A percentile compares a stretch with the other conserved stretches of the same genome.
These are phyloP conservation scores for Drosophila incognita DNA, from an alignment of 2,888 invertebrate species.

Conservation along the genomic window DNA sequence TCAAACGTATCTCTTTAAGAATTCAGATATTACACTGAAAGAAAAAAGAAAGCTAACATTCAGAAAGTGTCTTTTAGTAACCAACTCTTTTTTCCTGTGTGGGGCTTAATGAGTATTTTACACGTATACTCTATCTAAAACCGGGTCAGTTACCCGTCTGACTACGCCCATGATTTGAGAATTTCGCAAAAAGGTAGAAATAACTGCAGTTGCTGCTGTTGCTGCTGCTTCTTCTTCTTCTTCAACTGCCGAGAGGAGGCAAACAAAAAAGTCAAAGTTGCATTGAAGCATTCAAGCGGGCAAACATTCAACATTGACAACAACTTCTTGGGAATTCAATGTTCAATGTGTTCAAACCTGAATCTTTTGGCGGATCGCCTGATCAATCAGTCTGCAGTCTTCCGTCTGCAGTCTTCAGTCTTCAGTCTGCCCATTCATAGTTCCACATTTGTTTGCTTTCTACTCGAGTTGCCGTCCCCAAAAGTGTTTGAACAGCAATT, in stretches of 20 bases:
- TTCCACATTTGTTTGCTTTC: slow-evolving; percentile 74
- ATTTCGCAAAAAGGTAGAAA: slow-evolving; percentile 51
- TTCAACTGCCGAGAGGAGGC: slow-evolving; percentile 9
- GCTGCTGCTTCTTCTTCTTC: background rate
- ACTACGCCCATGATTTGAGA: slow-evolving; percentile 3
- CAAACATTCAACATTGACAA: slow-evolving; percentile 72
- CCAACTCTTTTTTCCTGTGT: background rate
- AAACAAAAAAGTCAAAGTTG: slow-evolving; percentile 49
- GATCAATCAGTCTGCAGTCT: slow-evolving; percentile 58
- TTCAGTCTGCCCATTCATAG: slow-evolving; percentile 69
- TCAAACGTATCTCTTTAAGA: background rate
- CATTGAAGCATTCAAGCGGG: slow-evolving; percentile 75
- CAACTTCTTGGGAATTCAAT: slow-evolving; percentile 74
- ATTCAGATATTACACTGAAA: background rate
- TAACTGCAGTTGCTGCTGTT: background rate
- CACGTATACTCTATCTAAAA: background rate
- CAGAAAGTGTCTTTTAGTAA: background rate
- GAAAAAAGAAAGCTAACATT: background rate
- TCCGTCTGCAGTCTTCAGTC: slow-evolving; percentile 30
- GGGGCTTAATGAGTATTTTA: background rate
- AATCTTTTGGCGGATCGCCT: slow-evolving; percentile 57
- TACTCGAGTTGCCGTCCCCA: slow-evolving; percentile 62
- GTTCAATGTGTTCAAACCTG: slow-evolving; percentile 39
- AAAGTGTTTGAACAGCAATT: slow-evolving; percentile 74
- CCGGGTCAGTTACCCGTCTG: background rate